These are phyloP conservation scores for Drosophila lutescens DNA, from an alignment of 2,888 invertebrate species.

Conservation along the genomic window DNA sequence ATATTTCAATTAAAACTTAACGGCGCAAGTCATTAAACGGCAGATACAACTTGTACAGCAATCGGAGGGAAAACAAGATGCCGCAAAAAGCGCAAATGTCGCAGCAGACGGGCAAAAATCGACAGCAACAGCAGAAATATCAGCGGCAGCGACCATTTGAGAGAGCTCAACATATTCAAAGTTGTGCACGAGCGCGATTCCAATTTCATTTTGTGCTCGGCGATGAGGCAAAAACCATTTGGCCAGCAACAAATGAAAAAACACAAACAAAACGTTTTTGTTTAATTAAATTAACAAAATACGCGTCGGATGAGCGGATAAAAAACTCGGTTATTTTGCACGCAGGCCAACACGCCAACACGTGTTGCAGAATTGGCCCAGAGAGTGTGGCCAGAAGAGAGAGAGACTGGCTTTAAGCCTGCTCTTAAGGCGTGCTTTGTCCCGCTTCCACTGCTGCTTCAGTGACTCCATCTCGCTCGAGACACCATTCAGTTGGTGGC, in stretches of 20 bases:
- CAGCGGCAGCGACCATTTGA: constrained; percentile 20
- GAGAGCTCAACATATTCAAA: constrained; percentile 70
- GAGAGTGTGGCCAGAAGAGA: constrained; percentile 43
- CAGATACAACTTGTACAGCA: constrained; percentile 53
- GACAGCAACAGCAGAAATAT: constrained; percentile 22
- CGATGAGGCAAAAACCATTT: constrained; percentile 45
- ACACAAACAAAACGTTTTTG: constrained; percentile 77
- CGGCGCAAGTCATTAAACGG: constrained; percentile 70
- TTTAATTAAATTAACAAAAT: constrained; percentile 78
- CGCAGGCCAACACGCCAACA: constrained; percentile 54
- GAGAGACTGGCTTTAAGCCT: constrained; percentile 8
- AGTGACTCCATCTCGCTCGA: constrained; percentile 15
- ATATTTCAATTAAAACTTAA: constrained; percentile 77
- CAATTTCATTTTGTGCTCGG: constrained; percentile 61
- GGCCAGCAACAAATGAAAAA: constrained; percentile 51
- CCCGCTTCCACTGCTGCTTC: constrained; percentile 39
- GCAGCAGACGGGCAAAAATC: constrained; percentile 26
- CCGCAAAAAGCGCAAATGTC: constrained; percentile 44
- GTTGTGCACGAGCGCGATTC: constrained; percentile 66
- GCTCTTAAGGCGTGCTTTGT: constrained; percentile 54
- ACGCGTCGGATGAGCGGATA: constrained; percentile 61
- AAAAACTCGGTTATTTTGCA: constrained; percentile 42
- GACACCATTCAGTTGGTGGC: constrained; percentile 41
- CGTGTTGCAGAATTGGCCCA: constrained; percentile 52
- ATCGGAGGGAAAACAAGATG: constrained; percentile 16